phyloP scores from a whole-genome alignment of 2,888 invertebrate genomes.

The Dynastes grantii region DNA sequence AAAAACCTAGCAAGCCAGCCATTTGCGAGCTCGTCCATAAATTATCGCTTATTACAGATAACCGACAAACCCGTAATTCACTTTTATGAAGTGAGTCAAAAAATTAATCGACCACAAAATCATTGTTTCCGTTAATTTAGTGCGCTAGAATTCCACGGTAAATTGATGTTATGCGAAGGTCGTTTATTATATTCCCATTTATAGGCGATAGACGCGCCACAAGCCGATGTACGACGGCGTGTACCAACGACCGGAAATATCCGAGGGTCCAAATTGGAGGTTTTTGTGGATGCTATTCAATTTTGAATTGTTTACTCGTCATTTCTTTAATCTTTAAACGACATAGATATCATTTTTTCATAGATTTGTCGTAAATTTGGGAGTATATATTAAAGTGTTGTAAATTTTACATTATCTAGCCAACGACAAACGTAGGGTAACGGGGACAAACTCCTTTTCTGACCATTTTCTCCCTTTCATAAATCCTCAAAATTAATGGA shows the following conservation, averaged over 20 bases:
- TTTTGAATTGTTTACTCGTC: too few species aligned
- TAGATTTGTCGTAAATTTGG: too few species aligned
- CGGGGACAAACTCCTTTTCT: too few species aligned
- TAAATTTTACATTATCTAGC: too few species aligned
- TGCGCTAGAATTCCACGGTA: conserved; percentile 33
- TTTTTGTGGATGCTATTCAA: too few species aligned
- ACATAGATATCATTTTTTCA: too few species aligned
- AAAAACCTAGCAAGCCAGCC: background rate
- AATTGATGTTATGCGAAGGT: conserved; percentile 43
- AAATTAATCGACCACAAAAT: conserved; percentile 48
- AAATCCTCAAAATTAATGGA: too few species aligned
- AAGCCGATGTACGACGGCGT: background rate
- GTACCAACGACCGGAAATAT: background rate
- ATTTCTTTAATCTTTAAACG: too few species aligned
- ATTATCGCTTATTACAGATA: conserved; percentile 22
- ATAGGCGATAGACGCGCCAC: background rate
- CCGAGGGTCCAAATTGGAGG: background rate
- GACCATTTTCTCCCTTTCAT: too few species aligned
- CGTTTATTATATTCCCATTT: conserved; percentile 47
- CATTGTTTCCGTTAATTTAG: conserved; percentile 50
- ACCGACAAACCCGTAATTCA: conserved; percentile 29
- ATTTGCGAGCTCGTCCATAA: conserved; percentile 6
- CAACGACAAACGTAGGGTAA: too few species aligned
- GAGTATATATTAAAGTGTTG: too few species aligned
- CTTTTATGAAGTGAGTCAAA: conserved; percentile 38